phyloP scores from a whole-genome alignment of 2,888 invertebrate genomes.

The Exephanes ischioxanthus region DNA sequence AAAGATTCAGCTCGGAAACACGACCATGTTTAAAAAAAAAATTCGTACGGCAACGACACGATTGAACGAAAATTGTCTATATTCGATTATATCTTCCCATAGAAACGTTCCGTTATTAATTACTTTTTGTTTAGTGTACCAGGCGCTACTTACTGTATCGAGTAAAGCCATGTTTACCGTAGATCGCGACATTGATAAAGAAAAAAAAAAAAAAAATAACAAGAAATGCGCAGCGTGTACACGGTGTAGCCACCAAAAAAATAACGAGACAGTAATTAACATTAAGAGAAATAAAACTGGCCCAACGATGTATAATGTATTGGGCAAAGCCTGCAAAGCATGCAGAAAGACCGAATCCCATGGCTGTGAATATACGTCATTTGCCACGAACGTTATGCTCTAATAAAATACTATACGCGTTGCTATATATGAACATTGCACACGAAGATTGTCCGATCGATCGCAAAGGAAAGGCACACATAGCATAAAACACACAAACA shows the following conservation, averaged over 20 bases:
- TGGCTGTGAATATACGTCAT: conserved; percentile 74
- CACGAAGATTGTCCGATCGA: conserved; percentile 48
- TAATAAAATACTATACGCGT: conserved; percentile 58
- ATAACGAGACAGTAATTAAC: conserved; percentile 57
- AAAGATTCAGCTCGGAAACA: not conserved
- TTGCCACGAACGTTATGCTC: conserved; percentile 70
- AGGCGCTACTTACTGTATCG: conserved; percentile 4
- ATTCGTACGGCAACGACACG: not conserved
- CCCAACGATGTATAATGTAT: conserved; percentile 69
- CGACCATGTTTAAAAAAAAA: not conserved
- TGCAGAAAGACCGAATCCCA: conserved; percentile 69
- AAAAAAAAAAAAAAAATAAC: conserved; percentile 23
- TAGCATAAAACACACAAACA: conserved; percentile 37
- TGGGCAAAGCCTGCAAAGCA: conserved; percentile 63
- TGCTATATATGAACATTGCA: conserved; percentile 45
- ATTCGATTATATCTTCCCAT: conserved; percentile 6
- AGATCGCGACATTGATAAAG: conserved; percentile 11
- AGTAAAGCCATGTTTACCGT: conserved; percentile 2
- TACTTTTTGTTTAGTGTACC: not conserved
- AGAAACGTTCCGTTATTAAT: conserved; percentile 34
- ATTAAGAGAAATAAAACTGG: conserved; percentile 68
- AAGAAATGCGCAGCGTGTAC: not conserved
- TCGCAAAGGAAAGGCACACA: conserved; percentile 46
- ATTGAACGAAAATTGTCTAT: not conserved
- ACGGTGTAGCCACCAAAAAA: conserved; percentile 7